These are phyloP conservation scores for Ornithoptera priamus DNA, from an alignment of 2,888 invertebrate species.

Conservation along the genomic window DNA sequence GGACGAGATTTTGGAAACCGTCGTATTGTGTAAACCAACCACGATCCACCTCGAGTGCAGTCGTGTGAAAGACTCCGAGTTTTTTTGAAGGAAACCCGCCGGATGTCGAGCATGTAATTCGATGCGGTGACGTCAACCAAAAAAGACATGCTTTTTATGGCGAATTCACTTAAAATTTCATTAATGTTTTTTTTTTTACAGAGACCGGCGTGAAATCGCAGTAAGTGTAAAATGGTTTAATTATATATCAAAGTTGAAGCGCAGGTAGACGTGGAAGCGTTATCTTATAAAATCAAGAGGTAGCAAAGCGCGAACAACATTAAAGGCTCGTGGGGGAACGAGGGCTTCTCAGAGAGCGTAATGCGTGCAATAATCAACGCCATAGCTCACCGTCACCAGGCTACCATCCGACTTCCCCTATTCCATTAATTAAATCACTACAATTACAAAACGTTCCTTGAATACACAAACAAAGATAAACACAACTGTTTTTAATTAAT, in stretches of 20 bases:
- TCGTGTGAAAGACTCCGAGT: constrained; percentile 62
- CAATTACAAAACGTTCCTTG: constrained; percentile 56
- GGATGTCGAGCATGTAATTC: constrained; percentile 63
- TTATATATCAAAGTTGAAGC: neutral
- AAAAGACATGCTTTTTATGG: neutral
- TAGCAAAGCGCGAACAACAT: constrained; percentile 18
- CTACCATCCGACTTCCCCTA: constrained; percentile 53
- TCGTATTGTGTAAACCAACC: constrained; percentile 45
- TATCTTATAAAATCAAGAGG: constrained; percentile 23
- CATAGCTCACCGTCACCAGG: constrained; percentile 61
- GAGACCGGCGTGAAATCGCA: neutral
- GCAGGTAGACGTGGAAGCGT: constrained; percentile 2
- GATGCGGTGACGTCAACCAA: constrained; percentile 54
- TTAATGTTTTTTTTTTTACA: neutral
- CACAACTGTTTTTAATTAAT: constrained; percentile 41
- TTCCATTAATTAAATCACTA: constrained; percentile 63
- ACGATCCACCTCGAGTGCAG: constrained; percentile 42
- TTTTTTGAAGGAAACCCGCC: constrained; percentile 53
- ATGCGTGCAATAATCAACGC: constrained; percentile 70
- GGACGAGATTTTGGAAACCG: neutral
- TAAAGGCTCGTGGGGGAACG: constrained; percentile 30
- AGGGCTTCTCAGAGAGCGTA: constrained; percentile 54
- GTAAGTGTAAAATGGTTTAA: neutral
- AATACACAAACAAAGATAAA: constrained; percentile 31
- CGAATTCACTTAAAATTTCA: constrained; percentile 1